Evolutionary conservation across 2,113 vertebrate species (phyloP).

Genomic region (Plotosus lineatus): DNA sequence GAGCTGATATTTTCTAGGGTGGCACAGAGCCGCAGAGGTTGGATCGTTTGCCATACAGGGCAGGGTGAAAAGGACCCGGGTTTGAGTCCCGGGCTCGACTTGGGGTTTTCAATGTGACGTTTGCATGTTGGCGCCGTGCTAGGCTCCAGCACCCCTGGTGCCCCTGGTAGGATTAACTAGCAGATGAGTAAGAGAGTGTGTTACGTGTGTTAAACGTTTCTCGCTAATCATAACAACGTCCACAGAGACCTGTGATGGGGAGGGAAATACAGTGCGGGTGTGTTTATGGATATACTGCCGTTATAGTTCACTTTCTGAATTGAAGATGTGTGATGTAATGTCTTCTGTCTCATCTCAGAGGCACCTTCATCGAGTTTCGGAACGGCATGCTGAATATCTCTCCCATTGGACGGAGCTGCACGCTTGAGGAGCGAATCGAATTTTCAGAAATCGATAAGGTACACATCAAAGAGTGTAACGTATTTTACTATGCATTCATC

Average conservation of each 20-base stretch:
- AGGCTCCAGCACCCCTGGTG: too few species aligned
- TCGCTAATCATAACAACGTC: background rate
- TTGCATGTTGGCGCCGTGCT: too few species aligned
- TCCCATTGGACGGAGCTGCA: conserved; percentile 94
- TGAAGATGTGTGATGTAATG: background rate
- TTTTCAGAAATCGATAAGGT: conserved; percentile 98
- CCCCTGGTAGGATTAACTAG: too few species aligned
- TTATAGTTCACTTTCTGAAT: background rate
- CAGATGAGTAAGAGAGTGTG: too few species aligned
- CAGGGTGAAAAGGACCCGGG: too few species aligned
- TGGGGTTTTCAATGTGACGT: too few species aligned
- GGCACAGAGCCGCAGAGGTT: too few species aligned
- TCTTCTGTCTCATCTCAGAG: conserved; percentile 68
- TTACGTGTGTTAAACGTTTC: background rate
- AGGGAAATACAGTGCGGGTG: background rate
- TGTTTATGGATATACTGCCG: background rate
- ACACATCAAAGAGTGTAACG: background rate
- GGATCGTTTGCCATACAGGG: too few species aligned
- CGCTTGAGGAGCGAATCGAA: conserved; percentile 86
- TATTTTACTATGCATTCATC: too few species aligned
- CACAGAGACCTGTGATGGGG: background rate
- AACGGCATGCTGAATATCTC: conserved; percentile 96
- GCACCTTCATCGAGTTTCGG: conserved; percentile 97
- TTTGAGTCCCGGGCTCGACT: too few species aligned
- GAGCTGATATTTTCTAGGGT: background rate